These are phyloP conservation scores for Pseudoips prasinana DNA, from an alignment of 2,888 invertebrate genomes.

Conservation along the genomic window DNA sequence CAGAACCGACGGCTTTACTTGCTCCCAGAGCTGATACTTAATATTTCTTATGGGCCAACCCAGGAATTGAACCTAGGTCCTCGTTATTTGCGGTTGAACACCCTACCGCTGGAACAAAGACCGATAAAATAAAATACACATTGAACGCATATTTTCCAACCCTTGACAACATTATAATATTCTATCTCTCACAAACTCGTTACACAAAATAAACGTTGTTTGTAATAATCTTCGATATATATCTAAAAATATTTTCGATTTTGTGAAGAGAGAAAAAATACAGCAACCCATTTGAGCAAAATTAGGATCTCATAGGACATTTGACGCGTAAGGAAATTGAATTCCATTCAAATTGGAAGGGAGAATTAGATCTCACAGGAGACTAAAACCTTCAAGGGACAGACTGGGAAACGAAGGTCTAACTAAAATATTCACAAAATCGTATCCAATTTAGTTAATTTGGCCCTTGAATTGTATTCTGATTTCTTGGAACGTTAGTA, in stretches of 20 bases:
- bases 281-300: constrained; percentile 54
- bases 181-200: constrained; percentile 4
- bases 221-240: constrained; percentile 16
- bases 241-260: constrained; percentile 16
- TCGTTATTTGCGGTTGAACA: no score
- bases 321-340: constrained; percentile 65
- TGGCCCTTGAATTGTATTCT: constrained; percentile 29
- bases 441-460: constrained; percentile 33
- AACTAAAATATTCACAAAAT: constrained; percentile 28
- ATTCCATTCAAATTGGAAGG: constrained; percentile 60
- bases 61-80: no score
- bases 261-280: constrained; percentile 40
- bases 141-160: neutral
- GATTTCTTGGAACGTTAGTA: constrained; percentile 30
- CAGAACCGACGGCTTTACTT: no score
- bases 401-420: no score
- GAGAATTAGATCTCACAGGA: constrained; percentile 61
- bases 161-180: constrained; percentile 7
- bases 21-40: no score
- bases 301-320: constrained; percentile 65
- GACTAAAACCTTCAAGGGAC: constrained; percentile 7
- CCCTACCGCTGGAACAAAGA: no score
- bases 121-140: no score
- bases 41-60: no score
- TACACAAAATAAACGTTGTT: constrained; percentile 8